A percentile compares a stretch with the other conserved stretches of the same genome.
These are phyloP conservation scores for Scrobipalpa atriplicella DNA, from an alignment of 2,888 invertebrate genomes.

Conservation along the genomic window DNA sequence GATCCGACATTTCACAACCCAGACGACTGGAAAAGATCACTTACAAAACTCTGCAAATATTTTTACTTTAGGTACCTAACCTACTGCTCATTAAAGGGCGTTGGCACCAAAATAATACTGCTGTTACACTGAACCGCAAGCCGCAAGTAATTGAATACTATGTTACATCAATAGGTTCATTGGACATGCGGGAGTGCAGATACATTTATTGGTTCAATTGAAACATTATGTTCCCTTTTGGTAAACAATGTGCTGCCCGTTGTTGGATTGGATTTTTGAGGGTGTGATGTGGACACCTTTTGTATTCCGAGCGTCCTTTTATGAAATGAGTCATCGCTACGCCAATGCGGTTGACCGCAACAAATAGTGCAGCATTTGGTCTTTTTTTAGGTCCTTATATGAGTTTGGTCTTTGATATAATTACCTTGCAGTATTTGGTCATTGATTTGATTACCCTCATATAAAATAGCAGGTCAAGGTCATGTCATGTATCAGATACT, in stretches of 20 bases:
- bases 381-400: background rate
- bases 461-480: too few species aligned
- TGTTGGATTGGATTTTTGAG: background rate
- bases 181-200: background rate
- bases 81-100: background rate
- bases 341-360: too few species aligned
- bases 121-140: background rate
- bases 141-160: background rate
- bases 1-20: too few species aligned
- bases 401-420: too few species aligned
- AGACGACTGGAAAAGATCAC: too few species aligned
- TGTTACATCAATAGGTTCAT: background rate
- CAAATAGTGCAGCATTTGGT: background rate
- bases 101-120: background rate
- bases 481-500: too few species aligned
- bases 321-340: too few species aligned
- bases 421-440: too few species aligned
- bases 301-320: too few species aligned
- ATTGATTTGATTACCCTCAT: too few species aligned
- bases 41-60: background rate
- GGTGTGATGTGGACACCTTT: background rate
- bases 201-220: constrained; percentile 21
- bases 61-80: too few species aligned
- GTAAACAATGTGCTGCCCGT: background rate
- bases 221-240: background rate